A percentile compares a stretch with the other conserved stretches of the same genome.
Conservation (phyloP, 1,140 invertebrate species). For the Pogonomyrmex barbatus region DNA sequence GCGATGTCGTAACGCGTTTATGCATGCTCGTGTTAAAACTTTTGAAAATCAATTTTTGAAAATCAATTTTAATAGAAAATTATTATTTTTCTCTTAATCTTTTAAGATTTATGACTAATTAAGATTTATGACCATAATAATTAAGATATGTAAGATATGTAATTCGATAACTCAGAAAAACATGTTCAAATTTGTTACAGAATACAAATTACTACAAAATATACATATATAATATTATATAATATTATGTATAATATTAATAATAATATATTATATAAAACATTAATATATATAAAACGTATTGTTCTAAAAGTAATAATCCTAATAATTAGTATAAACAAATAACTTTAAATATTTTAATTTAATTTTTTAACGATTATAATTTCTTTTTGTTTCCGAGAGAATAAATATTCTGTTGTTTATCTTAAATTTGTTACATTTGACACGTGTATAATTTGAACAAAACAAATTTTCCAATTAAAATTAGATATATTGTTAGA, state of each 20-base stretch:
- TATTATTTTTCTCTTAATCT: too few species aligned
- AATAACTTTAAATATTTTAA: not conserved
- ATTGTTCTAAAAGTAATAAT: not conserved
- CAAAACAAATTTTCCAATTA: not conserved
- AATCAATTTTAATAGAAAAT: not conserved
- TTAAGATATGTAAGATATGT: not conserved
- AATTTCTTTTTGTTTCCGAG: not conserved
- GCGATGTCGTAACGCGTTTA: not conserved
- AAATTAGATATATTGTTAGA: conserved; percentile 14
- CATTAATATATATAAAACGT: not conserved
- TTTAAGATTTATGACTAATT: too few species aligned
- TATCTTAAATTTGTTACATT: not conserved
- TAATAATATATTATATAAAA: not conserved
- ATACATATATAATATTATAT: not conserved
- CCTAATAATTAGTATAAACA: not conserved
- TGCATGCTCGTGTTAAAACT: not conserved
- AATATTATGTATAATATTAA: not conserved
- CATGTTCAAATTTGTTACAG: conserved; percentile 5
- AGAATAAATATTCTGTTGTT: not conserved
- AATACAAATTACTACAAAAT: conserved; percentile 5
- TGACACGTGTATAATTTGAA: not conserved
- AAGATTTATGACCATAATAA: not conserved
- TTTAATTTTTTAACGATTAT: not conserved
- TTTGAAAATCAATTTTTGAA: not conserved
- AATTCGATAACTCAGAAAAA: conserved; percentile 31